A percentile compares a stretch with the other conserved stretches of the same genome.
Evolutionary conservation across 1,140 invertebrate genomes (phyloP).

Genomic region (Brachionus angularis): DNA sequence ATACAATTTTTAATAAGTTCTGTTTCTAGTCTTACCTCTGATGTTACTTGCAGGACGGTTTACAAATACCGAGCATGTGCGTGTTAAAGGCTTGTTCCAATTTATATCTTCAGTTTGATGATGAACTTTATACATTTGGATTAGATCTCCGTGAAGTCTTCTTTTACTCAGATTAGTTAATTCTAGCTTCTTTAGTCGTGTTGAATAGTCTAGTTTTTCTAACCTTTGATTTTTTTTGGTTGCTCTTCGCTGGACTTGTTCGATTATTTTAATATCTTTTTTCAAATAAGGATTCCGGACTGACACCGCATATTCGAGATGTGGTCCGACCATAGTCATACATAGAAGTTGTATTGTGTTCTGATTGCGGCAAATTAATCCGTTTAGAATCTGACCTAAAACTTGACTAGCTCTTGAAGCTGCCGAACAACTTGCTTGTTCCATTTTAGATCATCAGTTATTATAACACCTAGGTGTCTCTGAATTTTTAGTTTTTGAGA

Average conservation of each 20-base stretch:
- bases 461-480: constrained; percentile 33
- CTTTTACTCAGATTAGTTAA: not conserved
- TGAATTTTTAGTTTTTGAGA: not conserved
- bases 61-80: too few relatives aligned
- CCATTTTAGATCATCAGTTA: constrained; percentile 38
- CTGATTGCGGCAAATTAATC: too few relatives aligned
- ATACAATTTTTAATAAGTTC: too few relatives aligned
- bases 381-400: not conserved
- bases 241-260: constrained; percentile 46
- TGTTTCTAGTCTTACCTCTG: too few relatives aligned
- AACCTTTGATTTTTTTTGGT: constrained; percentile 42
- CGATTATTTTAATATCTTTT: constrained; percentile 29
- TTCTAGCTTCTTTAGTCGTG: not conserved
- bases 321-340: not conserved
- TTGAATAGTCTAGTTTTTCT: not conserved
- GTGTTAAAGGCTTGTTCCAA: too few relatives aligned
- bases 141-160: too few relatives aligned
- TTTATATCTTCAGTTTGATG: too few relatives aligned
- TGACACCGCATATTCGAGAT: constrained; percentile 45
- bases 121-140: too few relatives aligned
- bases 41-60: too few relatives aligned
- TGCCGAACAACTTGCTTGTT: constrained; percentile 14
- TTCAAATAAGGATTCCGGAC: constrained; percentile 44
- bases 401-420: not conserved
- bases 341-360: too few relatives aligned